Percentiles rank a stretch among this genome's conserved stretches.
These are phyloP conservation scores for Melipona bicolor DNA, from an alignment of 2,888 invertebrate species.

Conservation along the genomic window DNA sequence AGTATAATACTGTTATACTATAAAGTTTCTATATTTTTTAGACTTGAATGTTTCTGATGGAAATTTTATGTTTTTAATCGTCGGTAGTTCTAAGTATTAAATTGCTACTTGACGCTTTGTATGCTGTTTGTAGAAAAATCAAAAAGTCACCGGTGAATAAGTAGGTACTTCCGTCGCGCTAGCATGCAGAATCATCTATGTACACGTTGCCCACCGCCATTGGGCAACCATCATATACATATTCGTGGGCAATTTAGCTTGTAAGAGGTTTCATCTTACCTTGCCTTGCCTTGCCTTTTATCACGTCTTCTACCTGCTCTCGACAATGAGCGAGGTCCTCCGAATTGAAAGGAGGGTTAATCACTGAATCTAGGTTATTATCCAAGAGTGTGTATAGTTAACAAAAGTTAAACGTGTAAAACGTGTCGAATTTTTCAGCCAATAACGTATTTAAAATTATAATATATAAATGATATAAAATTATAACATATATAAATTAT, in stretches of 20 bases:
- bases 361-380: neutral
- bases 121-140: slow-evolving; percentile 21
- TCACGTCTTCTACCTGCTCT: neutral
- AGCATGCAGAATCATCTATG: neutral
- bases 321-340: neutral
- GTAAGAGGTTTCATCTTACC: too few species aligned
- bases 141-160: slow-evolving; percentile 1
- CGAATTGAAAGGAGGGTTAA: neutral
- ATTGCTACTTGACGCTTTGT: neutral
- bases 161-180: slow-evolving; percentile 9
- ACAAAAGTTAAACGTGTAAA: neutral
- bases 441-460: neutral
- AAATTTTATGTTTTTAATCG: too few species aligned
- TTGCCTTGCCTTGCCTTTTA: neutral
- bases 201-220: neutral
- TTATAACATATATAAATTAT: too few species aligned
- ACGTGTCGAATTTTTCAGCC: neutral
- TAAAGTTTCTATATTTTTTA: too few species aligned
- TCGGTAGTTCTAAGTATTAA: neutral
- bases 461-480: too few species aligned
- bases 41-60: too few species aligned
- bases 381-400: neutral
- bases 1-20: too few species aligned
- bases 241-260: neutral
- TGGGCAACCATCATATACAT: neutral